Evolutionary conservation across 53 echinoderm and acorn worm genomes (phyloP).

Genomic region (Paracentrotus lividus): DNA sequence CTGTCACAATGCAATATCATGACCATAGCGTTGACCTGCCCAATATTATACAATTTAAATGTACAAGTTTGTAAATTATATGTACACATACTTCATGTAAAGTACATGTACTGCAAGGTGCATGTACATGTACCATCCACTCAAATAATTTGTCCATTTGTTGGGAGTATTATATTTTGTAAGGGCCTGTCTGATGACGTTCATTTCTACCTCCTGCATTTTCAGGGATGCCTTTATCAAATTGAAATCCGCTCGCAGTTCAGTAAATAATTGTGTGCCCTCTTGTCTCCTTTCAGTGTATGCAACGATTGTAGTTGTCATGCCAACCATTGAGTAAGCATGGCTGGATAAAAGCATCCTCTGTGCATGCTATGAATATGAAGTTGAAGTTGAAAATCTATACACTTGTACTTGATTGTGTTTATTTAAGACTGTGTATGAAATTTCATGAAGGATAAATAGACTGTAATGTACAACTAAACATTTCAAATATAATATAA

Average conservation of each 20-base stretch:
- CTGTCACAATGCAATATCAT: too few species aligned
- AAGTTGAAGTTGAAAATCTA: not conserved
- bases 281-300: not conserved
- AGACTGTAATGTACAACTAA: too few species aligned
- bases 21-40: too few species aligned
- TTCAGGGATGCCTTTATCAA: conserved; percentile 31
- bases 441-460: too few species aligned
- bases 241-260: conserved; percentile 42
- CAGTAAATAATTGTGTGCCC: conserved; percentile 13
- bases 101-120: not conserved
- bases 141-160: conserved; percentile 44
- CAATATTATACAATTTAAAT: too few species aligned
- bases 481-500: too few species aligned
- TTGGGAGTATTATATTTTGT: too few species aligned
- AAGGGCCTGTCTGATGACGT: conserved; percentile 47
- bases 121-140: not conserved
- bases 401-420: not conserved
- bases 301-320: conserved; percentile 12
- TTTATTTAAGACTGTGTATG: not conserved
- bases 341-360: conserved; percentile 2
- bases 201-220: conserved; percentile 22
- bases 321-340: conserved; percentile 9
- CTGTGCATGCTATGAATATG: not conserved
- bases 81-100: not conserved
- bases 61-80: too few species aligned